These are phyloP conservation scores for Chironomus striatipennis DNA, from an alignment of 1,140 invertebrate genomes.

Conservation along the genomic window DNA sequence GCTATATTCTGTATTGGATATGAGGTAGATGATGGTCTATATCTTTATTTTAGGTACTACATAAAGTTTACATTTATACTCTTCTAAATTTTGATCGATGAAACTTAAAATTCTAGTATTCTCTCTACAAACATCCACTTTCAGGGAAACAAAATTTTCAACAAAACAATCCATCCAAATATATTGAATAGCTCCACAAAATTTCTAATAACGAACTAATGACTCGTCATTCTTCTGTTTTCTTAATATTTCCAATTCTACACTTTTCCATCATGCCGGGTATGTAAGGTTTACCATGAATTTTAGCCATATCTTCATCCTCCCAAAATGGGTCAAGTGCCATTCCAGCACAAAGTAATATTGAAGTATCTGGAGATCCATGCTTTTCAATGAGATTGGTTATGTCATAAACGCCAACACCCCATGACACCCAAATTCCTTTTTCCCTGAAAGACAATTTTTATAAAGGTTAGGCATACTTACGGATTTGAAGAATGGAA, in stretches of 20 bases:
- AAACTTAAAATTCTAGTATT: too few relatives aligned
- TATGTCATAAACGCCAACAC: conserved; percentile 91
- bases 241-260: background rate
- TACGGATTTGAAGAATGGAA: background rate
- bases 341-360: conserved; percentile 79
- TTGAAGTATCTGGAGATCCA: conserved; percentile 73
- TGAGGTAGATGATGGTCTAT: background rate
- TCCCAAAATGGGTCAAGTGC: conserved; percentile 56
- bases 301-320: background rate
- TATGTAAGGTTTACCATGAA: background rate
- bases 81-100: too few relatives aligned
- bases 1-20: too few relatives aligned
- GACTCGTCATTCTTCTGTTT: background rate
- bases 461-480: background rate
- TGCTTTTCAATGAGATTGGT: conserved; percentile 85
- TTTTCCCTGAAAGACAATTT: conserved; percentile 39
- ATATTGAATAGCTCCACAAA: too few relatives aligned
- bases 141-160: too few relatives aligned
- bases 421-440: conserved; percentile 81
- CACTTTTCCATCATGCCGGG: background rate
- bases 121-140: too few relatives aligned
- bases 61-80: too few relatives aligned
- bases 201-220: too few relatives aligned
- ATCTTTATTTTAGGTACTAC: background rate
- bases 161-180: too few relatives aligned